Evolutionary conservation across 2,797 vertebrate species (phyloP).

Genomic region (Sarcophilus harrisii): DNA sequence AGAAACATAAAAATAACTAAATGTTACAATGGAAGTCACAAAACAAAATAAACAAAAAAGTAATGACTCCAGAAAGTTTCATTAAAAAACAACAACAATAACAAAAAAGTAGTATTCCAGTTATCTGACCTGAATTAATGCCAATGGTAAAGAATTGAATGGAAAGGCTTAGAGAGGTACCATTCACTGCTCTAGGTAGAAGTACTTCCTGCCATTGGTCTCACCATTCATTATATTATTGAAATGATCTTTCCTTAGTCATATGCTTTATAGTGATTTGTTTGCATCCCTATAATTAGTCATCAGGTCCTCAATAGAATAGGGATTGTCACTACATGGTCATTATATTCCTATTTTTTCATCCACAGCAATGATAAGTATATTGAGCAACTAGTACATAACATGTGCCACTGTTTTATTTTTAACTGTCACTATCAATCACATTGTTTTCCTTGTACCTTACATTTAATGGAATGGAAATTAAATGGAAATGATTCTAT

Average conservation of each 20-base stretch:
- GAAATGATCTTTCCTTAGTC: not conserved
- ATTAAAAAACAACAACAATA: no score
- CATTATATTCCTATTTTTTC: not conserved
- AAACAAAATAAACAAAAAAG: no score
- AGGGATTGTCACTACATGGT: not conserved
- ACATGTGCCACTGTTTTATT: not conserved
- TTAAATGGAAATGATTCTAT: not conserved
- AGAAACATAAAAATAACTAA: not conserved
- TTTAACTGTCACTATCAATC: not conserved
- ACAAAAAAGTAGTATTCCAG: not conserved
- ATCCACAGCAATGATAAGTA: not conserved
- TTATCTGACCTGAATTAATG: not conserved
- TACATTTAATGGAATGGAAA: no score
- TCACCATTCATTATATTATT: not conserved
- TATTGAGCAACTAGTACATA: not conserved
- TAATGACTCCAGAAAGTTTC: no score
- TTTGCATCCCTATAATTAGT: not conserved
- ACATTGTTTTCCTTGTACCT: not conserved
- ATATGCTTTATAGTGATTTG: not conserved
- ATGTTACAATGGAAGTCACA: not conserved
- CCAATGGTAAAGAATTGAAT: not conserved
- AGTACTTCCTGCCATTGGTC: not conserved
- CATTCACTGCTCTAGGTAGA: fast-evolving
- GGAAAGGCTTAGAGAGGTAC: not conserved
- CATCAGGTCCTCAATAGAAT: not conserved